Evolutionary conservation across 2,888 invertebrate species (phyloP), one percentile per base, ranked within the genome.

Genomic region (Lasioglossum leucozonium): DNA sequence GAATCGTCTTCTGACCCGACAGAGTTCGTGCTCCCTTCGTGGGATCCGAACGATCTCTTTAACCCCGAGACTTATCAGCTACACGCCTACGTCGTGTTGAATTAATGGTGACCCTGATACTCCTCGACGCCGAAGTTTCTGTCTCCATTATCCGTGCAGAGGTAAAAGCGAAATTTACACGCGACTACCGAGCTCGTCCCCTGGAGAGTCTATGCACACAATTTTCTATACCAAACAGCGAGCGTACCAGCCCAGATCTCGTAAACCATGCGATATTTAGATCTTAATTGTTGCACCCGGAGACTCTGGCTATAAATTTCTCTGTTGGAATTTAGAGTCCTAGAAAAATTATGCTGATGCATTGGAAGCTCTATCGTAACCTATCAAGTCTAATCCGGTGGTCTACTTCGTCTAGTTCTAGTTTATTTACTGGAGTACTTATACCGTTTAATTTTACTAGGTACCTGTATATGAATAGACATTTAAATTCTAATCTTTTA

Each of bases 41-140:
- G 51, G 58, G 69, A 78, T 77, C 72, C 81, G 76, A 77, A 77
- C 81, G 74, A 82, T 85, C 85, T 85, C 77, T 71, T 81, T 86
- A 84, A 86, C 73, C 71, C 79, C 75, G 30, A 47, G 75, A 51
- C 51, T 73, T 51, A 73, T 84, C 80, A 47, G 55, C 69, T 47
- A 69, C 76, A 55, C 81, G 67, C 30, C 51, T 76, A 58, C 67
- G 71, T 72, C 79, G 44, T 30, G 34, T 73, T 73, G 77, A 74
- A 79, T 86, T 85, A 85, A 42, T 51, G 78, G n/a, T 51, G 79
- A 82, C 71, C 65, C 81, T 79, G 79, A 82, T 86, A 77, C 47
- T 44, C 42, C 13, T 58, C 40, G 44, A n/a, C 51, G 37, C 72
- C 30, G 26, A 81, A 78, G 58, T 55, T 26, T 62, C 16, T 62